phyloP scores from a whole-genome alignment of 2,113 vertebrate genomes.

The Grammomys dolichurus region DNA sequence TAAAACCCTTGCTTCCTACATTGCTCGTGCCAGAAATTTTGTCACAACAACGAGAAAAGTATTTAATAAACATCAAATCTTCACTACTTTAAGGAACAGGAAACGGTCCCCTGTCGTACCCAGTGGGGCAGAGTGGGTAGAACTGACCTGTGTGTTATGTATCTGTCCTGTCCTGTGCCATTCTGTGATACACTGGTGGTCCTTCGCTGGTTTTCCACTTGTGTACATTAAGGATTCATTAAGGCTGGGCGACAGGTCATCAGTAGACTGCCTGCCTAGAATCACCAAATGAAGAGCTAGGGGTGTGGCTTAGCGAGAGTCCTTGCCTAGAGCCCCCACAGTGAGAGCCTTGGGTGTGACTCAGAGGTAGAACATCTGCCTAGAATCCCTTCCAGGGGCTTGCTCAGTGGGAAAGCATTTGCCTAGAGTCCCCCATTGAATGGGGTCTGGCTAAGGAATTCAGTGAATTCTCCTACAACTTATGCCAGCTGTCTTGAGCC shows the following conservation, averaged over 20 bases:
- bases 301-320: background rate
- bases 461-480: background rate
- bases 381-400: background rate
- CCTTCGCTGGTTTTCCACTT: background rate
- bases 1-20: background rate
- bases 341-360: background rate
- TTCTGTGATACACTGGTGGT: background rate
- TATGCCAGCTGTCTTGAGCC: background rate
- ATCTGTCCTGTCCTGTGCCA: no score
- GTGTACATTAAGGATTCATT: background rate
- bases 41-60: background rate
- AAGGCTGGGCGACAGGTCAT: background rate
- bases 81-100: background rate
- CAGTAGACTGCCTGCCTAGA: background rate
- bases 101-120: background rate
- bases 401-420: background rate
- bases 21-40: background rate
- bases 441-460: background rate
- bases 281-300: background rate
- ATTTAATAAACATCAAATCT: background rate
- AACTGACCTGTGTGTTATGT: background rate
- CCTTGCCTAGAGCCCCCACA: background rate
- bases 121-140: no score
- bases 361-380: background rate
- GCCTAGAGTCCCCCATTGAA: background rate